Percentiles rank a stretch among this genome's conserved stretches.
These are phyloP conservation scores for Drosophila kanekoi DNA, from an alignment of 2,888 invertebrate genomes.

Conservation along the genomic window DNA sequence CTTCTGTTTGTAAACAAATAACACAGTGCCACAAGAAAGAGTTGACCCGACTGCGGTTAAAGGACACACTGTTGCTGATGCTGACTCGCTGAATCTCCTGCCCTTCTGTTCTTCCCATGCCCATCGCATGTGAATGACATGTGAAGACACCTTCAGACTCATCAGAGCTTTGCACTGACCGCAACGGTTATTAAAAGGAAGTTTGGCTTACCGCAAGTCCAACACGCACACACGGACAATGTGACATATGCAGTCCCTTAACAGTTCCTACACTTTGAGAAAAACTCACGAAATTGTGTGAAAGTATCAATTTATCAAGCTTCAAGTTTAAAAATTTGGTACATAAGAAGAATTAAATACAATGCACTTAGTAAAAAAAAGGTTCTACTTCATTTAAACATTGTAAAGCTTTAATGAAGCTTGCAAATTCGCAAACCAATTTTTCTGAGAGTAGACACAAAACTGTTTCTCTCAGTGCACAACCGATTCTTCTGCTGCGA, in stretches of 20 bases:
- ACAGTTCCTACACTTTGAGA: not conserved
- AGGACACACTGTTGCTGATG: constrained; percentile 8
- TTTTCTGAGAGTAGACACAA: not conserved
- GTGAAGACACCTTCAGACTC: constrained; percentile 19
- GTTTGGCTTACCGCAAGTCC: constrained; percentile 46
- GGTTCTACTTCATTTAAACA: too few species aligned
- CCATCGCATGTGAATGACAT: not conserved
- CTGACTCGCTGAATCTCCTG: not conserved
- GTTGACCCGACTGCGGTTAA: constrained; percentile 4
- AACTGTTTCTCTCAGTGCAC: not conserved
- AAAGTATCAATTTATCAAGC: too few species aligned
- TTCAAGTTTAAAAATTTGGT: too few species aligned
- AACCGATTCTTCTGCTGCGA: not conserved
- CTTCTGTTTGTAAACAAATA: not conserved
- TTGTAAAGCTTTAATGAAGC: not conserved
- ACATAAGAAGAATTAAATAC: too few species aligned
- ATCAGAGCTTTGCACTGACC: constrained; percentile 40
- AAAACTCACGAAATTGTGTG: not conserved
- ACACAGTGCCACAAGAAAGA: constrained; percentile 2
- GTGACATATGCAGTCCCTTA: not conserved
- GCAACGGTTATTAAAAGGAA: constrained; percentile 57
- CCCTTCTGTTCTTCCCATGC: not conserved
- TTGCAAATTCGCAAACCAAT: not conserved
- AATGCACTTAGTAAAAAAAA: too few species aligned
- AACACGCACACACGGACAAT: constrained; percentile 6